Evolutionary conservation across 1,140 invertebrate genomes (phyloP).

Genomic region (Glomeris maerens): DNA sequence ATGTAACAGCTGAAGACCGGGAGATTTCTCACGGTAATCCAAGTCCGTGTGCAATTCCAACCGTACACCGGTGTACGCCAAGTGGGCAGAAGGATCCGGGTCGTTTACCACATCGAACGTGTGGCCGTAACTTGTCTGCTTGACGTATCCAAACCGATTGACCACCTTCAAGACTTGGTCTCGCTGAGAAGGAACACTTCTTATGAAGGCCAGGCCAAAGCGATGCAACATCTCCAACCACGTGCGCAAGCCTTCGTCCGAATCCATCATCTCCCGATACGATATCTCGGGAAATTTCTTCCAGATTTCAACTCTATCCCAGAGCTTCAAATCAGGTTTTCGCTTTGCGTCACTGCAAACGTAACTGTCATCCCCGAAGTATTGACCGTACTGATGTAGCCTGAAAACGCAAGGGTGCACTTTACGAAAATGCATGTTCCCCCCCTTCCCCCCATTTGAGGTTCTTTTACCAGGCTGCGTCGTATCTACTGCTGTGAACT

Average conservation of each 20-base stretch:
- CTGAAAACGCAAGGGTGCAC: constrained; percentile 14
- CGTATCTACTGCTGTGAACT: no score
- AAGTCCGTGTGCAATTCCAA: constrained; percentile 30
- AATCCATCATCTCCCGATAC: constrained; percentile 27
- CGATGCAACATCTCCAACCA: constrained; percentile 30
- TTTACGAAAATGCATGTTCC: no score
- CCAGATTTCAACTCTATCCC: constrained; percentile 27
- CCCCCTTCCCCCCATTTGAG: no score
- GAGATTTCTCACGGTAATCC: constrained; percentile 31
- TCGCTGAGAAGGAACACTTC: constrained; percentile 15
- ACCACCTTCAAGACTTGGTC: constrained; percentile 26
- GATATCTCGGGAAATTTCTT: constrained; percentile 26
- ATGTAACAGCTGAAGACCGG: constrained; percentile 29
- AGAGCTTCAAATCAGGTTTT: constrained; percentile 19
- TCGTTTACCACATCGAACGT: constrained; percentile 29
- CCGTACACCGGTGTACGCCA: constrained; percentile 25
- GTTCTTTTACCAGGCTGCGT: not conserved
- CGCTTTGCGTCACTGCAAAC: constrained; percentile 14
- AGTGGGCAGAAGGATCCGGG: constrained; percentile 25
- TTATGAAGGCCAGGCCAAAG: constrained; percentile 27
- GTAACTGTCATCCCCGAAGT: constrained; percentile 28
- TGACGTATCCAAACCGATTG: constrained; percentile 28
- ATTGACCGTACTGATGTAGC: constrained; percentile 28
- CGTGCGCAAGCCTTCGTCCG: constrained; percentile 23
- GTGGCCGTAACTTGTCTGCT: constrained; percentile 28